A percentile compares a stretch with the other conserved stretches of the same genome.
Conservation (phyloP, 2,888 invertebrate genomes). For the Seira ritae region DNA sequence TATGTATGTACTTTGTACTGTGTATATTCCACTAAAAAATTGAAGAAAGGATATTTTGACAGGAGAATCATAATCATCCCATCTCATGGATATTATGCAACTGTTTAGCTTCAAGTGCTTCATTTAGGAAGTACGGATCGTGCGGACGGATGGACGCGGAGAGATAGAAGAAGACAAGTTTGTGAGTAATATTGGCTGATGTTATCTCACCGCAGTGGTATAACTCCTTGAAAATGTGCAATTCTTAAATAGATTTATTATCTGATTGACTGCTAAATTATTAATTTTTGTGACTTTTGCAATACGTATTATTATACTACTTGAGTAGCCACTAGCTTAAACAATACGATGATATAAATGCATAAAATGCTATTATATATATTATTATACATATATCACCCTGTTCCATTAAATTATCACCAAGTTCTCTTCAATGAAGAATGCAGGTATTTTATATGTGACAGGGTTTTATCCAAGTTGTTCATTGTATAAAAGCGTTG, state of each 20-base stretch:
- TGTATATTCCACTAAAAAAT: conserved; percentile 1
- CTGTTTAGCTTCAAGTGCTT: no score
- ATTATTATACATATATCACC: not conserved
- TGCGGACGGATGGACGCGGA: no score
- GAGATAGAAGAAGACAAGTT: not conserved
- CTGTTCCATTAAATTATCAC: not conserved
- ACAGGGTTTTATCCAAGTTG: conserved; percentile 33
- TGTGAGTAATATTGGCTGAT: not conserved
- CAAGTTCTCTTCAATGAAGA: not conserved
- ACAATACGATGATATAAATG: not conserved
- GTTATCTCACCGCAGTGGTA: not conserved
- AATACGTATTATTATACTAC: not conserved
- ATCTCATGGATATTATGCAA: not conserved
- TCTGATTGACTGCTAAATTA: not conserved
- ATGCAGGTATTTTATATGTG: conserved; percentile 40
- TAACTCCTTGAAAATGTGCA: conserved; percentile 7
- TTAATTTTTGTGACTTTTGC: conserved; percentile 2
- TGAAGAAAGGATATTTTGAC: not conserved
- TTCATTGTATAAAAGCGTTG: not conserved
- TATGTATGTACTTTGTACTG: not conserved
- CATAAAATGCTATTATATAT: not conserved
- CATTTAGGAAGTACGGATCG: no score
- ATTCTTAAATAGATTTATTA: conserved; percentile 9
- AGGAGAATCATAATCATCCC: not conserved
- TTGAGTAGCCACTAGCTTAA: not conserved